Conservation (phyloP, 2,113 vertebrate genomes). For the Malurus melanocephalus region DNA sequence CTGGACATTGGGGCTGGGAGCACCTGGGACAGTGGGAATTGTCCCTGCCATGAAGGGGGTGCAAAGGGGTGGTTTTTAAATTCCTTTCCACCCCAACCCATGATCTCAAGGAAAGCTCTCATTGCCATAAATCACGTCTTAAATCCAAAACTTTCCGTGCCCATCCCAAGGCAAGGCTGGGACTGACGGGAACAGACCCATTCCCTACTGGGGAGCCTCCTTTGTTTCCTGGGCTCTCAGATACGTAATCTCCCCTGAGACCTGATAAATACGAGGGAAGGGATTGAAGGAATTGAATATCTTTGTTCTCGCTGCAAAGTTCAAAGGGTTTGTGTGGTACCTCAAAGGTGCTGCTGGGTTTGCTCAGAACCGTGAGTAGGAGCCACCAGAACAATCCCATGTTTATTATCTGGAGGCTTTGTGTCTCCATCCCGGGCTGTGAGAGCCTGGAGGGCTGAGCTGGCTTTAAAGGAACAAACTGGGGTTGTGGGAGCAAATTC, state of each 20-base stretch:
- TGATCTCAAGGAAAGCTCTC: neutral
- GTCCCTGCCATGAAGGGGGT: neutral
- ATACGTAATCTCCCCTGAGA: constrained; percentile 28
- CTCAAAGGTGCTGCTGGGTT: neutral
- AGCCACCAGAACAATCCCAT: neutral
- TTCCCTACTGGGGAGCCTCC: neutral
- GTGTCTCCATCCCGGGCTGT: neutral
- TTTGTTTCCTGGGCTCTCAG: neutral
- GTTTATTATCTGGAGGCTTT: neutral
- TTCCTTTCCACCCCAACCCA: neutral
- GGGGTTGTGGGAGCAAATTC: neutral
- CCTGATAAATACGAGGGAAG: neutral
- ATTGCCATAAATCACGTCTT: rapidly evolving
- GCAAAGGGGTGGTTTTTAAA: rapidly evolving
- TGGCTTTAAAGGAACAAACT: neutral
- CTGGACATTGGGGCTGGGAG: neutral
- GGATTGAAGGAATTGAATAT: neutral
- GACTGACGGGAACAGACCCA: neutral
- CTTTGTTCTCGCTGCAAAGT: neutral
- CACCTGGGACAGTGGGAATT: neutral
- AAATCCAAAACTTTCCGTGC: neutral
- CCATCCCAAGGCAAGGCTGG: neutral
- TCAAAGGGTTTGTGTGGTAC: neutral
- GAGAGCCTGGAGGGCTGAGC: neutral
- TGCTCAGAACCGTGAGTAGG: neutral